Base-by-base conservation (phyloP, 2,113 vertebrate genomes). In the Anolis sagrei region DNA sequence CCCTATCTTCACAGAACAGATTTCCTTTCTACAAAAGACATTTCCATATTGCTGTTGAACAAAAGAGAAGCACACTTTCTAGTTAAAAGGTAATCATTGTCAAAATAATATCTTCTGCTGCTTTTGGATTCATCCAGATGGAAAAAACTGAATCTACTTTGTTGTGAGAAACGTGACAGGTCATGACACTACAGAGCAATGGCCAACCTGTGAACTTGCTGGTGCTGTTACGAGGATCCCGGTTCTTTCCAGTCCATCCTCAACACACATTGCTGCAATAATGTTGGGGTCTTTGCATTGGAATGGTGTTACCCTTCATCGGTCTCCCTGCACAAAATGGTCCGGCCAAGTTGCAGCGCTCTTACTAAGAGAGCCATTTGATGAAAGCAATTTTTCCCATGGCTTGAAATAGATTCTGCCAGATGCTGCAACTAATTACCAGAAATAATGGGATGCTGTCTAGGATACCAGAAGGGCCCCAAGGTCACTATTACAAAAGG, bases 1-100 rank as follows among this genome's bases (percentile, higher is more conserved):
- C 54, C 76, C 69, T 79, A 39, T 76, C 81, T 86, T 86, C 19
- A 83, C 5, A 19, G 9, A 90, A 85, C 21, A 79, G 82, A 44
- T 0, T 88, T 91, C 8, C 39, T 89, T 88, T 88, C 48, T 82
- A 16, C 10, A 72, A 74, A 64, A 58, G 85, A 77, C 44, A 5
- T 69, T 88, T 81, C 61, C 44, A 76, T 49, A n/a, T 9, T 25
- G 3, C 49, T 32, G 51, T 32, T 76, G 39, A 25, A 1, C 49
- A 75, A 86, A 82, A 39, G 77, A 82, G 34, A 82, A 82, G 34
- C n/a, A 2, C 5, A 72, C 14, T 89, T 84, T 69, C 85, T 69
- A 39, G 13, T 68, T 73, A 39, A 1, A 79, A 75, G 6, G 18
- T 54, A 86, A 48, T 79, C 7, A 1, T 74, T 51, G 25, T 62